Conservation (phyloP, 2,888 invertebrate species). For the Carterocephalus palaemon region DNA sequence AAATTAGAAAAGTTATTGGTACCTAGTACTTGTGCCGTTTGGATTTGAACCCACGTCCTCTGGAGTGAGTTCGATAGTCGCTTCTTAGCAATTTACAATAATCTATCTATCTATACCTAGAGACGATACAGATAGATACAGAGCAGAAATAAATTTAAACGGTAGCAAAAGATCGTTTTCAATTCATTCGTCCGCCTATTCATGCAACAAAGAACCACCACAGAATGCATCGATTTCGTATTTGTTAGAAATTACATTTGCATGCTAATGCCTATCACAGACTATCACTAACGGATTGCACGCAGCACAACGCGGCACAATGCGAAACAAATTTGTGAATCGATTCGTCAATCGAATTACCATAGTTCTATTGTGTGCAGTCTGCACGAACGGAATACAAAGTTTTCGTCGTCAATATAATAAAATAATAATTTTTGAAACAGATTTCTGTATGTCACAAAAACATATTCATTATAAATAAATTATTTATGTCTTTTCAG, state of each 20-base stretch:
- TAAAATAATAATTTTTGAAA: no score
- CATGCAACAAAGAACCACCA: constrained; percentile 48
- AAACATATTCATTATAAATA: no score
- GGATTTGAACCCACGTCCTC: no score
- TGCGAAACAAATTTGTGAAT: constrained; percentile 66
- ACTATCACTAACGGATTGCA: constrained; percentile 66
- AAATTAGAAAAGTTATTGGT: no score
- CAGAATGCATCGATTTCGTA: constrained; percentile 46
- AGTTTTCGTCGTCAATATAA: background rate
- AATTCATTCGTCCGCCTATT: constrained; percentile 41
- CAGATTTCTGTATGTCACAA: no score
- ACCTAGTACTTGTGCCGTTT: no score
- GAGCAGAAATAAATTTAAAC: no score
- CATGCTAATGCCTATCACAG: constrained; percentile 51
- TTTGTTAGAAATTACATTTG: constrained; percentile 51
- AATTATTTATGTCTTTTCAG: no score
- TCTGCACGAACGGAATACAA: background rate
- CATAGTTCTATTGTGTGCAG: constrained; percentile 47
- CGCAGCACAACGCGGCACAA: constrained; percentile 53
- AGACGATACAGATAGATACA: no score
- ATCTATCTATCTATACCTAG: no score
- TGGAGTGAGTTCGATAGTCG: no score
- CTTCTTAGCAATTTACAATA: no score
- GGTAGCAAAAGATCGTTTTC: constrained; percentile 25
- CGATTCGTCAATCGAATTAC: constrained; percentile 63